phyloP scores from a whole-genome alignment of 2,797 vertebrate genomes.

The Lindbergichthys nudifrons region DNA sequence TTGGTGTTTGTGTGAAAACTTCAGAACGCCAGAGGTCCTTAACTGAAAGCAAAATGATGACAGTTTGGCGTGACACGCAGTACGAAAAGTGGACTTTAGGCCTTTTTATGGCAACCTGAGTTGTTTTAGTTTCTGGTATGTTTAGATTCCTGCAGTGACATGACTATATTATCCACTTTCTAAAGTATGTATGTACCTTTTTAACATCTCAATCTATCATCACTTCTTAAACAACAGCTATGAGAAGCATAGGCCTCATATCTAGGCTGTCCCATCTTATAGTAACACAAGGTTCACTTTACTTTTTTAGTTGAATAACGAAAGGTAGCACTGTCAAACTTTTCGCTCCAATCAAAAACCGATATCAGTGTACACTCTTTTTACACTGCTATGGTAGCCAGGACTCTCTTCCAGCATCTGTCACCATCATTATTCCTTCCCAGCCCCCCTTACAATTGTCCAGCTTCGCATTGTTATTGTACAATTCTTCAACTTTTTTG shows the following conservation, averaged over 20 bases:
- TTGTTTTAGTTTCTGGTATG: neutral
- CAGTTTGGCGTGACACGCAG: neutral
- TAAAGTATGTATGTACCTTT: neutral
- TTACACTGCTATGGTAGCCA: neutral
- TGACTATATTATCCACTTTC: neutral
- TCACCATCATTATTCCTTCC: neutral
- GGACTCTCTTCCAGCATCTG: too few relatives aligned
- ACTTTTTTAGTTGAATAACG: neutral
- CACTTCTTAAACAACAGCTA: neutral
- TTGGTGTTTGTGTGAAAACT: conserved; percentile 11
- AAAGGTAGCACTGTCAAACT: neutral
- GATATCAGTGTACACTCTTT: neutral
- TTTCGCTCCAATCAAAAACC: neutral
- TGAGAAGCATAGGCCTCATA: neutral
- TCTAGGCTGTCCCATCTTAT: neutral
- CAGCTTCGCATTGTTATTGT: neutral
- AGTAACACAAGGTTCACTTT: too few relatives aligned
- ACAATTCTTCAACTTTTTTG: neutral
- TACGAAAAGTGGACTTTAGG: neutral
- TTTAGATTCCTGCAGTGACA: neutral
- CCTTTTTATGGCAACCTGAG: neutral
- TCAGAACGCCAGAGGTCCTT: conserved; percentile 2
- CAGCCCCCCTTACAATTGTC: rapidly evolving
- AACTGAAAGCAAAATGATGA: conserved; percentile 19
- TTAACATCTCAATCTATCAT: neutral